A percentile compares a stretch with the other conserved stretches of the same genome.
Evolutionary conservation across 2,797 vertebrate genomes (phyloP).

Genomic region (Sternotherus odoratus): DNA sequence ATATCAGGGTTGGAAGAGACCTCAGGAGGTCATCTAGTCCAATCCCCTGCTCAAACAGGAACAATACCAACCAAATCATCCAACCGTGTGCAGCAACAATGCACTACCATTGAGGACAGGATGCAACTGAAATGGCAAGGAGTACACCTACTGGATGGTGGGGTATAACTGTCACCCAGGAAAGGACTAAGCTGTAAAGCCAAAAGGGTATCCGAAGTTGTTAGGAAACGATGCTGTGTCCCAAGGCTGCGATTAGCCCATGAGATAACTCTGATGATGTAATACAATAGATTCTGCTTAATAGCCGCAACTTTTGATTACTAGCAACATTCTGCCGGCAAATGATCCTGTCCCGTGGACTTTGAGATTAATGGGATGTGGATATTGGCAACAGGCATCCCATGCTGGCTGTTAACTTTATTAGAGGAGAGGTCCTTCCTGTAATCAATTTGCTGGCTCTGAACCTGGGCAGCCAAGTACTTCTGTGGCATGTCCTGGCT

Average conservation of each 20-base stretch:
- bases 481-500: neutral
- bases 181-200: neutral
- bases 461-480: neutral
- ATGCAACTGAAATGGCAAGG: neutral
- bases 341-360: neutral
- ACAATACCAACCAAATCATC: too few species aligned
- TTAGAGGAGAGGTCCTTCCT: neutral
- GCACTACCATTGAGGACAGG: neutral
- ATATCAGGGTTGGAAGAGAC: too few species aligned
- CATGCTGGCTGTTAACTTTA: neutral
- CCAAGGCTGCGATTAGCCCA: constrained; percentile 19
- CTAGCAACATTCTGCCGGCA: neutral
- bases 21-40: too few species aligned
- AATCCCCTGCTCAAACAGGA: too few species aligned
- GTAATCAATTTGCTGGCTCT: neutral
- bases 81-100: neutral
- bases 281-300: neutral
- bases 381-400: neutral
- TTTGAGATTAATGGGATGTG: neutral
- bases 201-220: constrained; percentile 24
- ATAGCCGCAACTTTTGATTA: neutral
- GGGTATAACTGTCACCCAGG: neutral
- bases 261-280: constrained; percentile 26
- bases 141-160: neutral
- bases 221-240: constrained; percentile 5